Percentiles rank a stretch among this genome's conserved stretches.
Evolutionary conservation across 2,113 vertebrate species (phyloP).

Genomic region (Petrocephalus zakoni): DNA sequence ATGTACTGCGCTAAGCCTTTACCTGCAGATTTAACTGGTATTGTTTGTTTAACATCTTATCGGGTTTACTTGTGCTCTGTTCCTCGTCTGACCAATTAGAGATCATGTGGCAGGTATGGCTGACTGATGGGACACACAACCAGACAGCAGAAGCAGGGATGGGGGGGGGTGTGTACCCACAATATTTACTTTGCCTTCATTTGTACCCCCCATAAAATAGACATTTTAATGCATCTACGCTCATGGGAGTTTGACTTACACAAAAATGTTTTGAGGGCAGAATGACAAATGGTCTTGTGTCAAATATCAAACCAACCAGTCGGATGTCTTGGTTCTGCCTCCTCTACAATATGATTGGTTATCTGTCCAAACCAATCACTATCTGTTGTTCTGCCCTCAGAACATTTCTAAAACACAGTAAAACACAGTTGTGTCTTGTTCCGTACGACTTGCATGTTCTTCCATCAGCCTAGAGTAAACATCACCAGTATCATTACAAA

Average conservation of each 20-base stretch:
- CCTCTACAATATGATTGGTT: too few species aligned
- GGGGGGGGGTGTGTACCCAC: background rate
- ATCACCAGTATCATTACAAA: background rate
- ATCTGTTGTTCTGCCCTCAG: too few species aligned
- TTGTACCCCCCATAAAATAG: background rate
- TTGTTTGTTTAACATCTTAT: background rate
- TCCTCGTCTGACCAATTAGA: background rate
- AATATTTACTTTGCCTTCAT: background rate
- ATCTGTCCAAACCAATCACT: too few species aligned
- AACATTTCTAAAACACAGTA: too few species aligned
- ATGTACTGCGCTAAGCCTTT: background rate
- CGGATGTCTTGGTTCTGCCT: too few species aligned
- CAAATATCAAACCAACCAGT: too few species aligned
- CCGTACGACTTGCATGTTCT: background rate
- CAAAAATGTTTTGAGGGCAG: too few species aligned
- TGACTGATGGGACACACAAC: background rate
- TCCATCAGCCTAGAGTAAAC: background rate
- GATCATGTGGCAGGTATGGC: background rate
- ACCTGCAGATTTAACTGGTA: background rate
- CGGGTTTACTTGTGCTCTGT: background rate
- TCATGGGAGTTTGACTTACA: too few species aligned
- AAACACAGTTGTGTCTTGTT: background rate
- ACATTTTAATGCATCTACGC: background rate
- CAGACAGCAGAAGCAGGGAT: background rate
- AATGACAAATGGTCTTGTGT: too few species aligned